These are phyloP conservation scores for Prosapia bicincta DNA, from an alignment of 2,888 invertebrate genomes.

Conservation along the genomic window DNA sequence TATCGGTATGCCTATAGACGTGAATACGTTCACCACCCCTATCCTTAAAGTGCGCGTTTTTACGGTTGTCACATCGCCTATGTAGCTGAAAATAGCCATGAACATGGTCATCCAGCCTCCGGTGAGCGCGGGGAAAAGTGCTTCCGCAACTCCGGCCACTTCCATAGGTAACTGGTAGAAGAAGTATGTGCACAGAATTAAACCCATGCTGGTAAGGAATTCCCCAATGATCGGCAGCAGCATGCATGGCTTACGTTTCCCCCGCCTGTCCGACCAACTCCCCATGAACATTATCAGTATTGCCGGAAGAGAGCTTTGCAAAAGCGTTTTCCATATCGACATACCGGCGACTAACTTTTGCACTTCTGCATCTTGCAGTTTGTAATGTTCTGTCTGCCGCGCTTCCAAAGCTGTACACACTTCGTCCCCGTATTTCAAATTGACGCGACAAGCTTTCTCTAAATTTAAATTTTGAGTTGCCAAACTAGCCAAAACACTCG, in stretches of 20 bases:
- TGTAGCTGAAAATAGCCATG: slow-evolving; percentile 87
- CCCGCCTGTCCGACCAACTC: slow-evolving; percentile 57
- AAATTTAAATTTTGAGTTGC: slow-evolving; percentile 82
- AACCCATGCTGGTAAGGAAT: slow-evolving; percentile 70
- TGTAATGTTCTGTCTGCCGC: slow-evolving; percentile 65
- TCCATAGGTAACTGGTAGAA: slow-evolving; percentile 78
- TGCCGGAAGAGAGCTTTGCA: slow-evolving; percentile 80
- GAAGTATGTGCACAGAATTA: slow-evolving; percentile 74
- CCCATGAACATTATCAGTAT: slow-evolving; percentile 77
- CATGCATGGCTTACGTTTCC: slow-evolving; percentile 76
- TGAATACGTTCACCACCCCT: slow-evolving; percentile 84
- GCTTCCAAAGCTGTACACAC: slow-evolving; percentile 74
- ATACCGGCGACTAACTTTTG: slow-evolving; percentile 75
- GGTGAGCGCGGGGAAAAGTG: slow-evolving; percentile 75
- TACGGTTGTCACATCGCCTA: slow-evolving; percentile 80
- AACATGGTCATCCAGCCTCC: slow-evolving; percentile 89
- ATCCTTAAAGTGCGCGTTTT: slow-evolving; percentile 81
- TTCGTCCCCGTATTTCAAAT: slow-evolving; percentile 65
- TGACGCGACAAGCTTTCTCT: slow-evolving; percentile 83
- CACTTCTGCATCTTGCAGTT: slow-evolving; percentile 60
- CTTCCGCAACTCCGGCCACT: slow-evolving; percentile 70
- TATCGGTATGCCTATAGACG: slow-evolving; percentile 82
- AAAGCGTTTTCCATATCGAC: slow-evolving; percentile 80
- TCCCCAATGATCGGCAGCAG: slow-evolving; percentile 77
- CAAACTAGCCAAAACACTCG: slow-evolving; percentile 61